Conservation (phyloP, 2,113 vertebrate genomes). For the Aix galericulata region DNA sequence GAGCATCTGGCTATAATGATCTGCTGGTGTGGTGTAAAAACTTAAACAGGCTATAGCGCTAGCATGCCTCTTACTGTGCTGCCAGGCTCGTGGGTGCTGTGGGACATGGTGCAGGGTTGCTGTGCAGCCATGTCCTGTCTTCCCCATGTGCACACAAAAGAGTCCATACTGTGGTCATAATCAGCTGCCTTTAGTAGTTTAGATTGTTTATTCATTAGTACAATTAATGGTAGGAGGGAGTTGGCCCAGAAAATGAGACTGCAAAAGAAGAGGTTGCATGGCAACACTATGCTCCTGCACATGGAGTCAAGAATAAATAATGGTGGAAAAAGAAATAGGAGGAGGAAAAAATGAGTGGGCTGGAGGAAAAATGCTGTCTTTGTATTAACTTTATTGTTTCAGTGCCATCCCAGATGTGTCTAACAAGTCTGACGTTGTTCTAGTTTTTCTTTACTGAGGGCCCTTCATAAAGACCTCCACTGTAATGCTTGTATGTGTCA, state of each 20-base stretch:
- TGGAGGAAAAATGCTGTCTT: background rate
- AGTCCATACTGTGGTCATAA: background rate
- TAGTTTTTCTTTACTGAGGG: background rate
- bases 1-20: background rate
- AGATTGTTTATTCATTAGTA: background rate
- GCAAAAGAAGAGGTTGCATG: background rate
- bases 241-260: background rate
- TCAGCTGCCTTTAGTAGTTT: background rate
- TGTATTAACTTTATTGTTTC: slow-evolving; percentile 37
- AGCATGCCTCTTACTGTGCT: background rate
- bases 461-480: background rate
- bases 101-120: background rate
- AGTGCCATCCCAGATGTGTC: slow-evolving; percentile 16
- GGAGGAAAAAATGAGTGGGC: background rate
- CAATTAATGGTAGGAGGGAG: background rate
- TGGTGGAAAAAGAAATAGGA: slow-evolving; percentile 5
- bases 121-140: background rate
- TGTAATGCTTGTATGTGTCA: background rate
- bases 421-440: slow-evolving; percentile 35
- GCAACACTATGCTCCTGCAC: background rate
- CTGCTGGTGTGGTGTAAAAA: background rate
- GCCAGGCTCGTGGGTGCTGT: fast-evolving
- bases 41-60: background rate
- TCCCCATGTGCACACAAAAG: fast-evolving
- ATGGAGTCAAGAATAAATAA: background rate